Conservation (phyloP, 2,888 invertebrate species). For the Drosophila testacea region DNA sequence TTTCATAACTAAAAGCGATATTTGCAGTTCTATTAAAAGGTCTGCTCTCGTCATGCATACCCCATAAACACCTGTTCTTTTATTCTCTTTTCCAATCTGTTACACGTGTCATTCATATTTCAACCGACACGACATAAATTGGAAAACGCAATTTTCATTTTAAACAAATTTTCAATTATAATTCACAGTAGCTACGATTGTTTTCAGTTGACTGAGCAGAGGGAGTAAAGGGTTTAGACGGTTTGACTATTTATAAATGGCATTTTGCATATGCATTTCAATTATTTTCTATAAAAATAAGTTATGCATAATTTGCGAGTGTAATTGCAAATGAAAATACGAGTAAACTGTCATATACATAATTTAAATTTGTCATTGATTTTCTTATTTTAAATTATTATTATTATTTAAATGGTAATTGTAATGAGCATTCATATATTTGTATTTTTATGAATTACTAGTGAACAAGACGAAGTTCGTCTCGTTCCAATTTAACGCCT, state of each 20-base stretch:
- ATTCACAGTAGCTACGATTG: slow-evolving; percentile 24
- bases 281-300: slow-evolving; percentile 26
- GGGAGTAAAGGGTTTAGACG: not conserved
- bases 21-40: not conserved
- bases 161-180: slow-evolving; percentile 55
- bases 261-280: slow-evolving; percentile 39
- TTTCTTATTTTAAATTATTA: not conserved
- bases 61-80: not conserved
- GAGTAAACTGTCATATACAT: not conserved
- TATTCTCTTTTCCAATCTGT: not conserved
- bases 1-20: not conserved
- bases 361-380: not conserved
- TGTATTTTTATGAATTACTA: not conserved
- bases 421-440: not conserved
- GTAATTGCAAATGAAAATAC: slow-evolving; percentile 17
- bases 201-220: not conserved
- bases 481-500: too few species aligned
- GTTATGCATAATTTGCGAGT: slow-evolving; percentile 24
- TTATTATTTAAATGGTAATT: not conserved
- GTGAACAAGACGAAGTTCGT: too few species aligned
- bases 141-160: slow-evolving; percentile 49
- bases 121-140: slow-evolving; percentile 44
- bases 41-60: not conserved
- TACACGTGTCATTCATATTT: slow-evolving; percentile 42
- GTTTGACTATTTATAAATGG: slow-evolving; percentile 22